Conservation (phyloP, 2,797 vertebrate species). For the Dendrocincla fuliginosa region DNA sequence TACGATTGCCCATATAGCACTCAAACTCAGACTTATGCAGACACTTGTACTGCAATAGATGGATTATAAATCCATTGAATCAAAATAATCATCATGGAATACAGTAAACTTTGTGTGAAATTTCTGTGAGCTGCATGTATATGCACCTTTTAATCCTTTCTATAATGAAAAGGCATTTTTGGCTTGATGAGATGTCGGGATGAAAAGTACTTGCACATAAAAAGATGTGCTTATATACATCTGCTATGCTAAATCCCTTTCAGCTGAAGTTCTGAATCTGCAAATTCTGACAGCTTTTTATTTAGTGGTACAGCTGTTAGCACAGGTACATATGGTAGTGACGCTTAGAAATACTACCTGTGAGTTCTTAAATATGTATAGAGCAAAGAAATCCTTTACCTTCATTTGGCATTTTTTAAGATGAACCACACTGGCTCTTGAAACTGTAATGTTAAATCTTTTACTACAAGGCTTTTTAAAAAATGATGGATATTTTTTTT, state of each 20-base stretch:
- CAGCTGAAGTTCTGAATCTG: slow-evolving; percentile 67
- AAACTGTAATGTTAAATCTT: slow-evolving; percentile 18
- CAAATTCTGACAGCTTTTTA: slow-evolving; percentile 51
- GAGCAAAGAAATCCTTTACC: slow-evolving; percentile 43
- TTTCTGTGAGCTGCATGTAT: slow-evolving; percentile 19
- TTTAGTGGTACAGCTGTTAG: slow-evolving; percentile 48
- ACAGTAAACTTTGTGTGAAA: background rate
- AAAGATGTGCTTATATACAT: slow-evolving; percentile 26
- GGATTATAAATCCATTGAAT: slow-evolving; percentile 35
- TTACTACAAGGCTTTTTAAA: background rate
- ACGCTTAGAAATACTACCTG: slow-evolving; percentile 56
- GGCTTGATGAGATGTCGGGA: background rate
- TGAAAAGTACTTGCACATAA: slow-evolving; percentile 26
- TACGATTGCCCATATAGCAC: background rate
- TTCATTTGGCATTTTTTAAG: slow-evolving; percentile 43
- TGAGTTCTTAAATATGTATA: slow-evolving; percentile 65
- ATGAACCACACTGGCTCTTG: background rate
- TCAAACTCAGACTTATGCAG: background rate
- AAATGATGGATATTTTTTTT: background rate
- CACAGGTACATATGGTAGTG: slow-evolving; percentile 1
- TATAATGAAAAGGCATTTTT: slow-evolving; percentile 31
- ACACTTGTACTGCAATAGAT: background rate
- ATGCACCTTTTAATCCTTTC: slow-evolving; percentile 43
- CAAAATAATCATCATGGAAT: slow-evolving; percentile 4
- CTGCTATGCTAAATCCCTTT: slow-evolving; percentile 49